Evolutionary conservation across 2,888 invertebrate species (phyloP).

Genomic region (Drosophila macrospina): DNA sequence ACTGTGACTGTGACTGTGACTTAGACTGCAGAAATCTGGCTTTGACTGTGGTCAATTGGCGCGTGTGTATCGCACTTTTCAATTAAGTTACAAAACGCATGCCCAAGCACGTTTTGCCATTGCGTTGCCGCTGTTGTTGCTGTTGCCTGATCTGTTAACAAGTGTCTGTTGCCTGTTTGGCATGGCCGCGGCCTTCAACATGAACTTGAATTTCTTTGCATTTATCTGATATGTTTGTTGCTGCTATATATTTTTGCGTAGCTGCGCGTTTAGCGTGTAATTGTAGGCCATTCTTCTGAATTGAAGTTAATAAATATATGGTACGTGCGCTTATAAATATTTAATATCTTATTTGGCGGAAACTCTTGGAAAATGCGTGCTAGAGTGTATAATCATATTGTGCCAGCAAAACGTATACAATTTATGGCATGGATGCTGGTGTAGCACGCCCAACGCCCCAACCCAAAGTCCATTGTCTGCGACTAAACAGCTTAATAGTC

Average conservation of each 20-base stretch:
- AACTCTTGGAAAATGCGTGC: conserved; percentile 39
- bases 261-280: conserved; percentile 61
- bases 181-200: conserved; percentile 66
- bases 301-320: conserved; percentile 12
- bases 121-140: conserved; percentile 29
- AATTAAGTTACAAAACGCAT: conserved; percentile 79
- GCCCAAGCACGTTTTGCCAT: conserved; percentile 68
- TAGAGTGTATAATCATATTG: conserved; percentile 31
- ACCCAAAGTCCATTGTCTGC: conserved; percentile 35
- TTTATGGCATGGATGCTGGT: conserved; percentile 35
- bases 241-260: conserved; percentile 37
- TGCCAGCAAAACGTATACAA: conserved; percentile 24
- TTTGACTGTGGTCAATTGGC: conserved; percentile 56
- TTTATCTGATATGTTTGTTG: conserved; percentile 1
- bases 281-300: conserved; percentile 48
- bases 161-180: conserved; percentile 60
- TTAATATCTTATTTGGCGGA: conserved; percentile 30
- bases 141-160: conserved; percentile 52
- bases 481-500: conserved; percentile 47
- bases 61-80: conserved; percentile 81
- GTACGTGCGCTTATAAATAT: background rate
- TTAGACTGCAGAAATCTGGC: conserved; percentile 30
- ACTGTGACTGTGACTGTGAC: conserved; percentile 46
- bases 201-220: conserved; percentile 71
- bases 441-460: conserved; percentile 38